Conservation (phyloP, 2,797 vertebrate species). For the Heterohyrax brucei region DNA sequence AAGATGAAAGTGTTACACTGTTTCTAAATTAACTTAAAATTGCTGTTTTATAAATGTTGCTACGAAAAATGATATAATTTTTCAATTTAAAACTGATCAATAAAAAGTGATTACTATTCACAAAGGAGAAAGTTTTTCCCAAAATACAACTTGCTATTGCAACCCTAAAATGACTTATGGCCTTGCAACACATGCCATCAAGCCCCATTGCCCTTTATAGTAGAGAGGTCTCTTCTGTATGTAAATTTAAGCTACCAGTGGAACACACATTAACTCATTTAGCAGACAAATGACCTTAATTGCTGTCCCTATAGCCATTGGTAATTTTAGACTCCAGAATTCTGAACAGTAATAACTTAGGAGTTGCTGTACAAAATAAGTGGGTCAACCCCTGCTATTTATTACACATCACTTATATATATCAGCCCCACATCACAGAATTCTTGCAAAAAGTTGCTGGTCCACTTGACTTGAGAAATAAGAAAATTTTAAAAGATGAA, state of each 20-base stretch:
- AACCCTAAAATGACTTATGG: slow-evolving; percentile 85
- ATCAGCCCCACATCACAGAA: not conserved
- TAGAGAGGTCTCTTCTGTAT: slow-evolving; percentile 83
- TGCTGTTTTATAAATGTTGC: not conserved
- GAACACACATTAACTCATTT: slow-evolving; percentile 87
- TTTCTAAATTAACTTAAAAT: slow-evolving; percentile 43
- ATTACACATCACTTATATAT: not conserved
- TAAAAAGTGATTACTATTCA: slow-evolving; percentile 53
- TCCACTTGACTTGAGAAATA: not conserved
- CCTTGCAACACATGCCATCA: slow-evolving; percentile 82
- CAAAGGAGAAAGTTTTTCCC: slow-evolving; percentile 52
- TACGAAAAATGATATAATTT: slow-evolving; percentile 34
- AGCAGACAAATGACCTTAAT: slow-evolving; percentile 89
- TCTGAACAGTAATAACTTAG: slow-evolving; percentile 81
- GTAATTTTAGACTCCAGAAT: slow-evolving; percentile 88
- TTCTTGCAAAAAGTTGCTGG: not conserved
- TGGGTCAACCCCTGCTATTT: slow-evolving; percentile 36
- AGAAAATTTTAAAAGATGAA: not conserved
- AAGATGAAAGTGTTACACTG: not conserved
- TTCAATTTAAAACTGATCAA: slow-evolving; percentile 71
- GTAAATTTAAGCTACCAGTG: slow-evolving; percentile 88
- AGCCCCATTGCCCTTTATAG: slow-evolving; percentile 86
- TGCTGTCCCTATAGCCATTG: slow-evolving; percentile 84
- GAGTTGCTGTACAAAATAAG: slow-evolving; percentile 65
- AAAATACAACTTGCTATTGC: slow-evolving; percentile 82